Evolutionary conservation across 2,888 invertebrate species (phyloP), one percentile per base, ranked within the genome.

Genomic region (Eupsilia transversa): DNA sequence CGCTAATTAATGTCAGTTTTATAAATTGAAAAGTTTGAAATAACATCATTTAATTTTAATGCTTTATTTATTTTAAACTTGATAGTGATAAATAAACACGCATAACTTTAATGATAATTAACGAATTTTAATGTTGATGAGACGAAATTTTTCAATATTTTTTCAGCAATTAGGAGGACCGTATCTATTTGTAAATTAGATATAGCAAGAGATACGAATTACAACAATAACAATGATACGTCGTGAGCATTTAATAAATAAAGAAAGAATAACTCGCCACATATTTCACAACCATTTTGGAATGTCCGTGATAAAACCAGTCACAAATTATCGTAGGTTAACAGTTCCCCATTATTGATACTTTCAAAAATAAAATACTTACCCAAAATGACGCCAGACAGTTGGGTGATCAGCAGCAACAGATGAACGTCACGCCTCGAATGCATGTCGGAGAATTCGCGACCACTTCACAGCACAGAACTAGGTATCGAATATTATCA

Each of bases 401-500:
- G 80, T 71, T 91, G 88, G 43, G 88, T 82, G 61, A 93, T 80
- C 17, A 94, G 86, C 65, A 91, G 86, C 46, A 91, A 80, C 33
- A 91, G 86, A 80, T 90, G 91, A 77, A 91, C 79, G 68, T 90
- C 84, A 49, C 91, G 84, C 69, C 80, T 89, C 84, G 88, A 88
- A 89, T 89, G 87, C 94, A 93, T 94, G 72, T 87, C 86, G 89
- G 83, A 87, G 83, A 86, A 83, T 87, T 90, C 88, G 90, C 89
- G 86, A 83, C 76, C 89, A 88, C 87, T 88, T 88, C 89, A 91
- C 90, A 85, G 77, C 77, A 81, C 74, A 67, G 81, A 85, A 84
- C 89, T 90, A n/a, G n/a, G n/a, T n/a, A 88, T 94, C 92, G 80
- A 94, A 95, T 89, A 94, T 94, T 79, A 95, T 93, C 91, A 94